Base-by-base conservation (phyloP, 2,888 invertebrate genomes). In the Therioaphis trifolii region DNA sequence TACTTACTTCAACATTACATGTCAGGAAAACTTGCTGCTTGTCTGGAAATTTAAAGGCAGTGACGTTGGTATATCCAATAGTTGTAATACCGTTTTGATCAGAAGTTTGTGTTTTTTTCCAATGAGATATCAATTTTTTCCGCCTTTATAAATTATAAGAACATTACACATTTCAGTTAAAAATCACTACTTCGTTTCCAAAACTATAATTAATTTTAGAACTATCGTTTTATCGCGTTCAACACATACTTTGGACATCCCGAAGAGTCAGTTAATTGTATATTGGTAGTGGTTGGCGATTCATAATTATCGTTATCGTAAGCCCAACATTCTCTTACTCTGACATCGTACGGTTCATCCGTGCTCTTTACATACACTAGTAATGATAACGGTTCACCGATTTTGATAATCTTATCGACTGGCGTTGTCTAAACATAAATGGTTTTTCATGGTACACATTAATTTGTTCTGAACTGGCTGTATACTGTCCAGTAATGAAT, bases 41-140 rank as follows among this genome's bases (percentile, higher is more conserved):
- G 85, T 94, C 94, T 0, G 94, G 94, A 87, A 94, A 94, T 85
- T 93, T 92, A 89, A 94, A 94, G 0, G 94, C 93, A 86, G 91
- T 92, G 14, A 94, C 90, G 88, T 91, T 92, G 86, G 92, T 93
- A 87, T 92, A 92, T 29, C 93, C 92, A 58, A 93, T 91, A 35
- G 92, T 88, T 4, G 92, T 92, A 0, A 92, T 93, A 2, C 92
- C 92, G 85, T 90, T 90, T 86, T 89, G 90, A 2, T 91, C 91
- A 0, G 91, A 91, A 68, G 91, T 90, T 4, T 90, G 90, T 0
- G 91, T 90, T 87, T 91, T 92, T 86, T 91, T 90, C 92, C 93
- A 94, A 61, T 90, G 89, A 29, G 92, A 92, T 76, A 93, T 92
- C 0, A 93, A 88, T 87, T 93, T 93, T 85, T 89, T 90, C 88